phyloP scores from a whole-genome alignment of 2,113 vertebrate genomes.

The Maccullochella peelii region DNA sequence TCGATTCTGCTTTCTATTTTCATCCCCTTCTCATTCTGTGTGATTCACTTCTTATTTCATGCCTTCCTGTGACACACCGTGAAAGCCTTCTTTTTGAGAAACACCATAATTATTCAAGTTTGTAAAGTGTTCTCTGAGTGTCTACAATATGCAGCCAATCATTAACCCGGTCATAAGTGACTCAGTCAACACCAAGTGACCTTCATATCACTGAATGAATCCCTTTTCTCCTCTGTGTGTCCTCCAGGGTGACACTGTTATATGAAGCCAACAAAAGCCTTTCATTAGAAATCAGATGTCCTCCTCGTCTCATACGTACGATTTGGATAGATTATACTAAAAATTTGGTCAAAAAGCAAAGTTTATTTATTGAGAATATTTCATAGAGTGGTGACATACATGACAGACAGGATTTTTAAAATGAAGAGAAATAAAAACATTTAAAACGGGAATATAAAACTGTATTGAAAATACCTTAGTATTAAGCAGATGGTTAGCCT shows the following conservation, averaged over 20 bases:
- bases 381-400: not conserved
- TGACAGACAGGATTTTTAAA: not conserved
- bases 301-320: too few relatives aligned
- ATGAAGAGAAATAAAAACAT: not conserved
- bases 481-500: not conserved
- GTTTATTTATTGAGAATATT: not conserved
- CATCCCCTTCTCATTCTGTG: not conserved
- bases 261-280: not conserved
- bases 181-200: conserved; percentile 13
- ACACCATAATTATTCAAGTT: not conserved
- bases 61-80: not conserved
- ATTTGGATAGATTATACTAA: too few relatives aligned
- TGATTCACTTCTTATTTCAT: not conserved
- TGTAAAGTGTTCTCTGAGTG: not conserved
- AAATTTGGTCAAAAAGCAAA: not conserved
- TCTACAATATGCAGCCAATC: not conserved
- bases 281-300: not conserved
- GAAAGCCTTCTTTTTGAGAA: not conserved
- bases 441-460: not conserved
- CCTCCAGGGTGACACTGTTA: not conserved
- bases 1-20: not conserved
- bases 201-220: conserved; percentile 1
- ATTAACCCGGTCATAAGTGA: conserved; percentile 34
- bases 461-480: too few relatives aligned
- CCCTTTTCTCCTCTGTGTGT: not conserved